Base-by-base conservation (phyloP, 2,888 invertebrate species). In the Apotomis capreana region DNA sequence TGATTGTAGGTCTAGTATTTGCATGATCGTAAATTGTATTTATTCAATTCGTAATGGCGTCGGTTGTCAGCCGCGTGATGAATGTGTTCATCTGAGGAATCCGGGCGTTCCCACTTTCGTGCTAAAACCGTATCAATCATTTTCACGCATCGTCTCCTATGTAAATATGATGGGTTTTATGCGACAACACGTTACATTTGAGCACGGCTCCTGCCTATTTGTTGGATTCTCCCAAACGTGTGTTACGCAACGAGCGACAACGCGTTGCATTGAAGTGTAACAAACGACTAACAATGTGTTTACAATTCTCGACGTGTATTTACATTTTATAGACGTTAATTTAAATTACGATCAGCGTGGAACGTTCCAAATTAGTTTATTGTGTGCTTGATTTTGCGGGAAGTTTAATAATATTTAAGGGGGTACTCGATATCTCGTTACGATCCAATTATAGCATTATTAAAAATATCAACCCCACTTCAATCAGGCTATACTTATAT, bases 71-170 rank as follows among this genome's bases (percentile, higher is more conserved):
- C 74, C 68, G 68, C 77, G 83, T 90, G 91, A 91, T 89, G 84
- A 88, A 91, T 90, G 89, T 79, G 78, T 84, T 87, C 87, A 87
- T 87, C 87, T 81, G 81, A 75, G 82, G 80, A 81, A 79, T 83
- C 81, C 79, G 52, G 37, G 52, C 77, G 76, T 74, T 76, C 72
- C 76, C 76, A 74, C 76, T 76, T 77, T 76, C 79, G 75, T 74
- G 78, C 82, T 82, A 80, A 82, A 82, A 80, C 81, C 83, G 81
- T 89, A 91, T 91, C 90, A 90, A 91, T 91, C 90, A 91, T 89
- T 87, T 86, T 85, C 84, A 85, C 87, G 84, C 85, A 83, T 81
- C 83, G 81, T 78, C 80, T 79, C 81, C 81, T 86, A 88, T 87
- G 88, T 87, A 88, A 89, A 89, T 89, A 87, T 79, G 76, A 76